phyloP scores from a whole-genome alignment of 2,888 invertebrate species.

The Ochlodes sylvanus region DNA sequence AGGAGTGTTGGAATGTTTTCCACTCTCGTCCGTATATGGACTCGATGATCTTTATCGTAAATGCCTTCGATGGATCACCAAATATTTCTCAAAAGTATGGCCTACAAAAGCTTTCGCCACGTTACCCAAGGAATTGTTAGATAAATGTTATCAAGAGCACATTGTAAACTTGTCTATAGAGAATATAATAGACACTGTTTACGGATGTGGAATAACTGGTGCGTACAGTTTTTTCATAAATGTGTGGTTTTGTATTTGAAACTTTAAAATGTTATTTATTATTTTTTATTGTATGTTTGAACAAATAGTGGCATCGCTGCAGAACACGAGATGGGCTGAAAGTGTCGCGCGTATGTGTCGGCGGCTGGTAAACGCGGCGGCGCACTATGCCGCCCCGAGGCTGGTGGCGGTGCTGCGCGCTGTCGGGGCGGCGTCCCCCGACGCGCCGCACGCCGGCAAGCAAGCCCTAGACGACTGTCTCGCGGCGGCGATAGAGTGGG shows the following conservation, averaged over 20 bases:
- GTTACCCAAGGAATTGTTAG: constrained; percentile 91
- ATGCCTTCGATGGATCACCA: constrained; percentile 94
- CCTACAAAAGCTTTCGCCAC: constrained; percentile 95
- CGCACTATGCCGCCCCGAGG: constrained; percentile 91
- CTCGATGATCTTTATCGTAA: constrained; percentile 94
- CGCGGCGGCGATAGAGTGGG: constrained; percentile 90
- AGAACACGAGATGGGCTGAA: constrained; percentile 93
- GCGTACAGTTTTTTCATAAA: constrained; percentile 59
- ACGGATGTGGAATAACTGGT: constrained; percentile 91
- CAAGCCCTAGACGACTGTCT: constrained; percentile 90
- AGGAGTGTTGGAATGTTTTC: constrained; percentile 94
- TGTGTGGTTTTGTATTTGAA: background rate
- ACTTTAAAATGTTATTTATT: background rate
- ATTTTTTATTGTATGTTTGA: background rate
- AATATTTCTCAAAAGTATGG: constrained; percentile 94
- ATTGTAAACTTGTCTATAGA: constrained; percentile 91
- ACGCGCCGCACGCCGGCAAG: constrained; percentile 53
- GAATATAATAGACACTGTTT: constrained; percentile 92
- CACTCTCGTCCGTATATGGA: constrained; percentile 93
- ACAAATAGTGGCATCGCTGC: constrained; percentile 86
- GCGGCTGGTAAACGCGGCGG: constrained; percentile 91
- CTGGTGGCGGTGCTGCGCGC: constrained; percentile 90
- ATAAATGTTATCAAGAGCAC: constrained; percentile 93
- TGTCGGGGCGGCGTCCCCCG: constrained; percentile 75
- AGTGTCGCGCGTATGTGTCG: constrained; percentile 91